Percentiles rank a stretch among this genome's conserved stretches.
Conservation (phyloP, 1,140 invertebrate genomes). For the Drosophila insularis region DNA sequence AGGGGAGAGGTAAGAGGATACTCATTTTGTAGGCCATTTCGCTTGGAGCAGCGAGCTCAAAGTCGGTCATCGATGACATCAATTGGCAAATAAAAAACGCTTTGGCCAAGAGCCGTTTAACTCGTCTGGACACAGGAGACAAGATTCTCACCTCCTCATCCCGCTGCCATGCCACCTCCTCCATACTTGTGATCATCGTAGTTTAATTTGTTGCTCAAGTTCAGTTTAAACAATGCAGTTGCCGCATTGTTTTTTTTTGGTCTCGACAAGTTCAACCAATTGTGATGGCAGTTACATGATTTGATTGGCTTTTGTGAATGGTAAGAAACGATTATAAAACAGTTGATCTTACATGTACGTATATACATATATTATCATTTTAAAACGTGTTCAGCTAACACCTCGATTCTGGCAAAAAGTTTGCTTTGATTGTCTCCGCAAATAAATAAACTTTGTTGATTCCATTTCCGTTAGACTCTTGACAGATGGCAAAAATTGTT, state of each 20-base stretch:
- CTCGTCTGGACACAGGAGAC: neutral
- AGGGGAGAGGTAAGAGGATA: neutral
- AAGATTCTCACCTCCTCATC: neutral
- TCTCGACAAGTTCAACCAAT: constrained; percentile 1
- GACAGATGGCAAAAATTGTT: neutral
- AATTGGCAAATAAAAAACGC: constrained; percentile 2
- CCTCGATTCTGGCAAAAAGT: neutral
- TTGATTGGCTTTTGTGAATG: neutral
- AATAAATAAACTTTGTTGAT: neutral
- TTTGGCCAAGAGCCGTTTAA: constrained; percentile 5
- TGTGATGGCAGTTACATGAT: constrained; percentile 7
- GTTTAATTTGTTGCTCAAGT: neutral
- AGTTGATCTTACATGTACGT: neutral
- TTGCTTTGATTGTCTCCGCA: neutral
- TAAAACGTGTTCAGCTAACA: neutral
- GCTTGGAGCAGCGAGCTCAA: neutral
- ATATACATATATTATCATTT: neutral
- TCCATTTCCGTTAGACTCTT: constrained; percentile 1
- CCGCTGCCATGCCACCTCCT: neutral
- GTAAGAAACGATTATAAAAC: neutral
- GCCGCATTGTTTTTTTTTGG: neutral
- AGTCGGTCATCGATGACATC: constrained; percentile 10
- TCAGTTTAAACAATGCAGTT: constrained; percentile 1
- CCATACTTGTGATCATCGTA: no score
- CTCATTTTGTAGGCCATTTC: neutral